phyloP scores from a whole-genome alignment of 2,113 vertebrate species.

The Meleagris gallopavo region DNA sequence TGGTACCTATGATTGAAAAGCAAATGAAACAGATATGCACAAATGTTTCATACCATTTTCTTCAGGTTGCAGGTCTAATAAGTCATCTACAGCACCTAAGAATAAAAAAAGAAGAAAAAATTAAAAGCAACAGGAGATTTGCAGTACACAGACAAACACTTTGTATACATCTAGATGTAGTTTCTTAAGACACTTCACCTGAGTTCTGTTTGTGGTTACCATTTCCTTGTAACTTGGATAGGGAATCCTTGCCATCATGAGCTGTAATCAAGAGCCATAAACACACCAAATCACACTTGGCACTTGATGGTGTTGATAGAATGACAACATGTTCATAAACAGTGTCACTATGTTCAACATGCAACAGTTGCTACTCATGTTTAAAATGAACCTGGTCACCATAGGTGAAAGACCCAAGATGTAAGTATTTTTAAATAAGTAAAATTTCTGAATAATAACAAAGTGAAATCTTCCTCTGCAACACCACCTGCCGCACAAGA shows the following conservation, averaged over 20 bases:
- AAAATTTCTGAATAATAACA: neutral
- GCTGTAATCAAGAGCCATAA: slow-evolving; percentile 61
- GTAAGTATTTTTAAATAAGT: neutral
- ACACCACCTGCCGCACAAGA: neutral
- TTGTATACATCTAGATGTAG: neutral
- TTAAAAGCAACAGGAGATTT: slow-evolving; percentile 12
- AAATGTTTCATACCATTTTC: slow-evolving; percentile 75
- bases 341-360: neutral
- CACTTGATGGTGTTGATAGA: neutral
- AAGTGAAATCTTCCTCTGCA: neutral
- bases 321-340: neutral
- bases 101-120: neutral
- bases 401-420: neutral
- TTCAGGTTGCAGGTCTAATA: slow-evolving; percentile 77
- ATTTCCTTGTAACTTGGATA: slow-evolving; percentile 55
- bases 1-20: neutral
- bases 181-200: slow-evolving; percentile 66
- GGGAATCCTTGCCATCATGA: slow-evolving; percentile 53
- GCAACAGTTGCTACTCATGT: neutral
- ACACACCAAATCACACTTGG: slow-evolving; percentile 18
- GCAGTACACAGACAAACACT: neutral
- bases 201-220: slow-evolving; percentile 51
- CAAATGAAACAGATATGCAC: neutral
- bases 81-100: slow-evolving; percentile 74
- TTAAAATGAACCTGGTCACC: neutral